Evolutionary conservation across 2,113 vertebrate species (phyloP).

Genomic region (Microtus montanus): DNA sequence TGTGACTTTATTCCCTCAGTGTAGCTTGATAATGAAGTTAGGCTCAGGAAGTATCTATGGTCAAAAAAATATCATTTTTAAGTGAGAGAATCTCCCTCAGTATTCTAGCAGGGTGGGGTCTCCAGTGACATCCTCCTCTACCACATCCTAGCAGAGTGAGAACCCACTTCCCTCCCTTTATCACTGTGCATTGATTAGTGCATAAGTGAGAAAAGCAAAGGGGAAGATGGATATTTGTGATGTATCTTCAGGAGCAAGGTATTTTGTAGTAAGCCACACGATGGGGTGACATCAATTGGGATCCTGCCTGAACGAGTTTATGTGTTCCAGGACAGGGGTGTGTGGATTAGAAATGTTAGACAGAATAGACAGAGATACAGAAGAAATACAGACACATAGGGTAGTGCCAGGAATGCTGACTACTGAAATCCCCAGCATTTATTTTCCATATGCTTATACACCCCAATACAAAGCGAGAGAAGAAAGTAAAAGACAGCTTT

Average conservation of each 20-base stretch:
- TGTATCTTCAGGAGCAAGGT: background rate
- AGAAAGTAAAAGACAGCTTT: no score
- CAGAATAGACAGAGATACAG: no score
- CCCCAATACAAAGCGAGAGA: no score
- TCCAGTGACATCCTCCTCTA: background rate
- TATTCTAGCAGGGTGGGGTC: background rate
- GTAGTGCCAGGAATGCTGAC: no score
- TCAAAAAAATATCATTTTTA: background rate
- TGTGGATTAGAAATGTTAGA: no score
- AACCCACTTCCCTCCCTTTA: background rate
- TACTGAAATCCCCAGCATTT: no score
- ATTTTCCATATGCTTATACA: no score
- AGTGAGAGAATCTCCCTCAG: background rate
- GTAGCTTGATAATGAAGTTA: background rate
- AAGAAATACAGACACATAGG: no score
- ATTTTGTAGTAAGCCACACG: no score
- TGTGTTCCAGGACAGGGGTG: no score
- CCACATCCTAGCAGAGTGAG: background rate
- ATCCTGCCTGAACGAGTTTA: no score
- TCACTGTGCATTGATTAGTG: background rate
- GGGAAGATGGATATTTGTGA: background rate
- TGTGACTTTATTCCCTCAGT: background rate
- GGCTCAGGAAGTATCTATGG: background rate
- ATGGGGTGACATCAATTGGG: no score
- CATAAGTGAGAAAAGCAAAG: background rate